A percentile compares a stretch with the other conserved stretches of the same genome.
Evolutionary conservation across 30 jellyfish, hydroid and myxozoan species (phyloP).

Genomic region (Nemopilema nomurai): DNA sequence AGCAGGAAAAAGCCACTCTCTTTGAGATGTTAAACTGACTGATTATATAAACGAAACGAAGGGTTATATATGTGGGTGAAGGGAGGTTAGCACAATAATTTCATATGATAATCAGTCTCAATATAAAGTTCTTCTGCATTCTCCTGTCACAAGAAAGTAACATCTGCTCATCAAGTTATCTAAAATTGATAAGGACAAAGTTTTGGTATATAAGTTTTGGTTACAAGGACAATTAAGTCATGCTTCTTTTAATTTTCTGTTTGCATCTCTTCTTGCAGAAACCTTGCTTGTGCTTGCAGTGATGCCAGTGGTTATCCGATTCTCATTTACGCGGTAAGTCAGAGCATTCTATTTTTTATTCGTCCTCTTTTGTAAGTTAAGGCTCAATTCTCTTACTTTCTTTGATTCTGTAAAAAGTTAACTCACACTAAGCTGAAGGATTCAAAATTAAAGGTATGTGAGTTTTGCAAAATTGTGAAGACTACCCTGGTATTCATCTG

Average conservation of each 20-base stretch:
- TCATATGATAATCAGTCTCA: too few relatives aligned
- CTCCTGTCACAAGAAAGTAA: too few relatives aligned
- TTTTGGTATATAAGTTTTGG: background rate
- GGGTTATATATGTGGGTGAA: too few relatives aligned
- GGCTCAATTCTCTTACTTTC: background rate
- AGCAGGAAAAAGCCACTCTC: too few relatives aligned
- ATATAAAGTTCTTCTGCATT: too few relatives aligned
- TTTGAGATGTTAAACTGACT: too few relatives aligned
- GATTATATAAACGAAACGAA: too few relatives aligned
- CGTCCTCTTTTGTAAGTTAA: background rate
- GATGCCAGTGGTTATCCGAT: constrained; percentile 76
- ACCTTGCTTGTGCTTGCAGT: constrained; percentile 92
- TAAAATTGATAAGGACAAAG: too few relatives aligned
- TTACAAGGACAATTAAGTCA: background rate
- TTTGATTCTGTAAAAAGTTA: background rate
- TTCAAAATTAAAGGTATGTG: background rate
- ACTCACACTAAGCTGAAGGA: too few relatives aligned
- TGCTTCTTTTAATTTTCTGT: background rate
- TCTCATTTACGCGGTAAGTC: constrained; percentile 71
- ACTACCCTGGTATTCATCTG: background rate
- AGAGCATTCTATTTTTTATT: background rate
- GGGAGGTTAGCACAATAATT: too few relatives aligned
- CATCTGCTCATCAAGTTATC: too few relatives aligned
- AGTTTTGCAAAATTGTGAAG: background rate
- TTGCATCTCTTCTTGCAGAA: constrained; percentile 37